phyloP scores from a whole-genome alignment of 2,113 vertebrate species.

The Odocoileus virginianus region DNA sequence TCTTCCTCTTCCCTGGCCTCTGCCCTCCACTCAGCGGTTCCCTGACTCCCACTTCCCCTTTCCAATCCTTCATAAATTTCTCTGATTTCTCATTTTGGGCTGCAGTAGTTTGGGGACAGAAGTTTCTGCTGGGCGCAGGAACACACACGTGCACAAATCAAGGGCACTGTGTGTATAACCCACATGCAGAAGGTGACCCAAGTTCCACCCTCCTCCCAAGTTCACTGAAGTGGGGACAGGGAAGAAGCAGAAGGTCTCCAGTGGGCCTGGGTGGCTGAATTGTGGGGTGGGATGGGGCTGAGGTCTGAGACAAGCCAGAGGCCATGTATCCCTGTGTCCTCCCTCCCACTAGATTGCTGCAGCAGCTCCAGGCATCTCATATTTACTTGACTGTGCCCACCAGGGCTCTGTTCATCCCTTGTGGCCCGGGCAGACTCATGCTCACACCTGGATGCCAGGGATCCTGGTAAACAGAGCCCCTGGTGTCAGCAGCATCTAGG shows the following conservation, averaged over 20 bases:
- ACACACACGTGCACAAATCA: not conserved
- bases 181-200: not conserved
- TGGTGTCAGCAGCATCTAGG: not conserved
- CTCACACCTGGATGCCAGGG: not conserved
- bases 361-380: fast-evolving
- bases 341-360: not conserved
- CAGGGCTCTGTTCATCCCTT: not conserved
- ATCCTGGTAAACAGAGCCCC: not conserved
- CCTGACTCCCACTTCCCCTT: constrained; percentile 17
- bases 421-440: not conserved
- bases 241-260: not conserved
- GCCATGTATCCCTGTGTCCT: fast-evolving
- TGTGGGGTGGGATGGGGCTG: not conserved
- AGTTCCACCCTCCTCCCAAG: fast-evolving
- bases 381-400: fast-evolving
- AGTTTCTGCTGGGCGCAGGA: not conserved
- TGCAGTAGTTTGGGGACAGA: not conserved
- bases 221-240: not conserved
- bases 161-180: fast-evolving
- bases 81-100: not conserved
- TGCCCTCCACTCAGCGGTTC: not conserved
- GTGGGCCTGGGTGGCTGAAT: not conserved
- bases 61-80: not conserved
- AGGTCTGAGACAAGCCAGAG: not conserved
- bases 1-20: not conserved